Evolutionary conservation across 2,113 vertebrate genomes (phyloP).

Genomic region (Blennius ocellaris): DNA sequence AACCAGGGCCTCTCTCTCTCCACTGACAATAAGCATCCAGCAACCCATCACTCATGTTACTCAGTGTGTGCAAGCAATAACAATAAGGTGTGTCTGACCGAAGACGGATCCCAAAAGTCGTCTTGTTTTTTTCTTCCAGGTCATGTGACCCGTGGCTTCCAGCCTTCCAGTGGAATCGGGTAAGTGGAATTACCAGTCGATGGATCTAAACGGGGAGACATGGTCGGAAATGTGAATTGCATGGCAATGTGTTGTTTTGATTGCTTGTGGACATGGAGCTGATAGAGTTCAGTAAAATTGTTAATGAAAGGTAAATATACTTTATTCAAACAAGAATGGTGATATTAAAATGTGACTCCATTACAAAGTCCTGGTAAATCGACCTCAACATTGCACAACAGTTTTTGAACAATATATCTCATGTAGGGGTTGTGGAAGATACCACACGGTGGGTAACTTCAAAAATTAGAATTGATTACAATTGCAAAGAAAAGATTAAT

Average conservation of each 20-base stretch:
- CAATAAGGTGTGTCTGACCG: slow-evolving; percentile 66
- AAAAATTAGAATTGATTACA: no score
- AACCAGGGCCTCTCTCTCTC: not conserved
- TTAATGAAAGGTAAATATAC: no score
- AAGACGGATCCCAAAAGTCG: slow-evolving; percentile 81
- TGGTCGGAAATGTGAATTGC: not conserved
- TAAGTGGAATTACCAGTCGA: slow-evolving; percentile 39
- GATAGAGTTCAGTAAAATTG: no score
- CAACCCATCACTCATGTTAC: slow-evolving; percentile 16
- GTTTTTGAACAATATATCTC: no score
- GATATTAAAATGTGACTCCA: no score
- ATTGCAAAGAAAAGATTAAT: no score
- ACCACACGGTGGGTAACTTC: no score
- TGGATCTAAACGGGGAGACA: slow-evolving; percentile 30
- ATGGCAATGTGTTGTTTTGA: not conserved
- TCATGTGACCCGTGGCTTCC: slow-evolving; percentile 84
- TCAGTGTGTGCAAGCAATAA: slow-evolving; percentile 4
- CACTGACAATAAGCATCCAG: not conserved
- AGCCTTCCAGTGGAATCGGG: slow-evolving; percentile 71
- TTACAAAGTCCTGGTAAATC: no score
- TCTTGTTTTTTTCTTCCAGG: slow-evolving; percentile 83
- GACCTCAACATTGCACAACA: no score
- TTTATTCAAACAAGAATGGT: no score
- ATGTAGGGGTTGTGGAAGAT: no score
- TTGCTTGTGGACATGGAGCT: no score